Evolutionary conservation across 2,888 invertebrate genomes (phyloP).

Genomic region (Dusona sp.): DNA sequence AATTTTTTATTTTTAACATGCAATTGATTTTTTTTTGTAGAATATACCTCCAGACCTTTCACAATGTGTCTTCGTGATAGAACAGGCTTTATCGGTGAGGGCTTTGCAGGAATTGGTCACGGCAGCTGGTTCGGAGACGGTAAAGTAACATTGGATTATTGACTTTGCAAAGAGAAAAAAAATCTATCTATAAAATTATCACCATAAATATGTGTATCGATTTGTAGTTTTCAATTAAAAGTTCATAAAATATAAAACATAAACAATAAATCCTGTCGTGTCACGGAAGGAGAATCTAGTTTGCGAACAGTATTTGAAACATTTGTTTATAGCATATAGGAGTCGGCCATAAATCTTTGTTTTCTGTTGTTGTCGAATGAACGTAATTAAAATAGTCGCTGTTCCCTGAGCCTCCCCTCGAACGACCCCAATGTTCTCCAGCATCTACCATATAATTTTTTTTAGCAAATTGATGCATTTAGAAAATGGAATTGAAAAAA

Average conservation of each 20-base stretch:
- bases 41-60: constrained; percentile 99
- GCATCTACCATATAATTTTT: constrained; percentile 46
- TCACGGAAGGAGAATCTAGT: constrained; percentile 24
- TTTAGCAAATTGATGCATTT: constrained; percentile 63
- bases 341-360: constrained; percentile 77
- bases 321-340: constrained; percentile 72
- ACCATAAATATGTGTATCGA: not conserved
- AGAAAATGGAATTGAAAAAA: constrained; percentile 48
- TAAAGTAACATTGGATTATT: constrained; percentile 85
- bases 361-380: constrained; percentile 68
- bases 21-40: constrained; percentile 84
- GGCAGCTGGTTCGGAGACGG: constrained; percentile 96
- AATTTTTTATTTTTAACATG: constrained; percentile 7
- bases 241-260: not conserved
- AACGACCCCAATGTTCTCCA: constrained; percentile 50
- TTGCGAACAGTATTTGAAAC: constrained; percentile 29
- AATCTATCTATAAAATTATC: constrained; percentile 2
- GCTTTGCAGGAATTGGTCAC: constrained; percentile 99
- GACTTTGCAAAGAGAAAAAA: constrained; percentile 21
- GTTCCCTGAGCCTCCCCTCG: constrained; percentile 39
- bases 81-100: constrained; percentile 99
- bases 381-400: constrained; percentile 68
- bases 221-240: not conserved
- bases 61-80: constrained; percentile 99
- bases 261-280: constrained; percentile 21